Conservation (phyloP, 2,113 vertebrate genomes). For the Colinus virginianus region DNA sequence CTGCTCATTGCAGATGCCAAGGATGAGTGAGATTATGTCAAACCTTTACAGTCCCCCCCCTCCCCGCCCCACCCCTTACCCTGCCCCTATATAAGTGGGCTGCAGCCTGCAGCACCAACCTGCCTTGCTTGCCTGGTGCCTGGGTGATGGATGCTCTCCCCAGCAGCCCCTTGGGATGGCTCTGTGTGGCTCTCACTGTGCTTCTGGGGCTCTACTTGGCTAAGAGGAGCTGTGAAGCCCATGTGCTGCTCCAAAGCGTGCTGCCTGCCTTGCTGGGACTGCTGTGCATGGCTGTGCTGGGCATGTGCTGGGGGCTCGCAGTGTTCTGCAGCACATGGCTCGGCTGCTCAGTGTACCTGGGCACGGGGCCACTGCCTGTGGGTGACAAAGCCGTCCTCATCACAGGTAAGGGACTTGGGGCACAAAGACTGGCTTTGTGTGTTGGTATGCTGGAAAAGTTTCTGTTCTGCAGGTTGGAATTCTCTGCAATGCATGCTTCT, state of each 20-base stretch:
- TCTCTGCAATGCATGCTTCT: not conserved
- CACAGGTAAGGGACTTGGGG: conserved; percentile 77
- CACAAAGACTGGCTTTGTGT: not conserved
- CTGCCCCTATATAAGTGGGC: conserved; percentile 64
- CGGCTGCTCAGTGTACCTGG: not conserved
- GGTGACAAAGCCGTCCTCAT: conserved; percentile 73
- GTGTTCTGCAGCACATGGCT: conserved; percentile 34
- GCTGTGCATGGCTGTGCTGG: not conserved
- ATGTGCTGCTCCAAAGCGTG: conserved; percentile 3
- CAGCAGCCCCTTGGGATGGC: not conserved
- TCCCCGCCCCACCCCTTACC: conserved; percentile 57
- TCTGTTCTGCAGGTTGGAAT: not conserved
- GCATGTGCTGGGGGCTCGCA: conserved; percentile 40
- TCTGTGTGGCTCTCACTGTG: not conserved
- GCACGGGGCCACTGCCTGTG: conserved; percentile 67
- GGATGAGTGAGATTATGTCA: conserved; percentile 52
- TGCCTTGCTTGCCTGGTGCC: not conserved
- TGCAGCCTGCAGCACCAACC: conserved; percentile 38
- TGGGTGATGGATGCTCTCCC: conserved; percentile 36
- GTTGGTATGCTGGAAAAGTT: conserved; percentile 1
- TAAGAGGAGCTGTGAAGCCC: not conserved
- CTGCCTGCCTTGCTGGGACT: conserved; percentile 38
- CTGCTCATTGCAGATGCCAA: conserved; percentile 48
- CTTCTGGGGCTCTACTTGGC: conserved; percentile 32
- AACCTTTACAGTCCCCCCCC: conserved; percentile 26